These are phyloP conservation scores for Sinohyriopsis cumingii DNA, from an alignment of 2,888 invertebrate species.

Conservation along the genomic window DNA sequence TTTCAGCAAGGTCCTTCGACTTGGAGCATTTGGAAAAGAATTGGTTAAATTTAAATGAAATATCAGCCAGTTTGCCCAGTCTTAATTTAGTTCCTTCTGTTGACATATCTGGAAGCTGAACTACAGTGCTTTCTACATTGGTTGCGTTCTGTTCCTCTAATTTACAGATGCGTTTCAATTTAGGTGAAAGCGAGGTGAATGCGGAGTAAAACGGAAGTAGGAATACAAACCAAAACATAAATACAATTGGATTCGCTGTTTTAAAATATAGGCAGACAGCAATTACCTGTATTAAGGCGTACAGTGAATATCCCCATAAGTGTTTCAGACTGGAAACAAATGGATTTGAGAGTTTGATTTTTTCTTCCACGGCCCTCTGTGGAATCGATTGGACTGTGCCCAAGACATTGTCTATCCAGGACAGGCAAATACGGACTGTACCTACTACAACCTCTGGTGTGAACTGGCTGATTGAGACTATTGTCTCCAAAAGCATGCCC, in stretches of 20 bases:
- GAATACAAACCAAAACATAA: conserved; percentile 52
- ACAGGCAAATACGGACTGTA: conserved; percentile 55
- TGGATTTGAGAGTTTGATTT: conserved; percentile 58
- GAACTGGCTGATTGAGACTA: conserved; percentile 62
- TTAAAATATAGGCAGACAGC: conserved; percentile 47
- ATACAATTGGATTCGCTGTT: conserved; percentile 43
- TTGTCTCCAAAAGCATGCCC: conserved; percentile 57
- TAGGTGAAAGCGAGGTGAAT: conserved; percentile 51
- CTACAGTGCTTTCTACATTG: no score
- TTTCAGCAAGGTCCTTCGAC: no score
- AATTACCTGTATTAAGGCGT: conserved; percentile 42
- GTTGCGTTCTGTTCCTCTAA: no score
- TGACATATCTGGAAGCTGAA: no score
- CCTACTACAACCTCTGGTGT: conserved; percentile 65
- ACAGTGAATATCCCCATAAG: conserved; percentile 60
- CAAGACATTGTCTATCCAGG: conserved; percentile 56
- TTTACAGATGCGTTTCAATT: conserved; percentile 16
- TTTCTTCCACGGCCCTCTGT: conserved; percentile 61
- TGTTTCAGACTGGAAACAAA: conserved; percentile 59
- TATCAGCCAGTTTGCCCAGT: no score
- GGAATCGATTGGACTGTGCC: conserved; percentile 60
- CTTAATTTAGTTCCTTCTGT: no score
- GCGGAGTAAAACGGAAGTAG: conserved; percentile 59
- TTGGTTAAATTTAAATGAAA: no score
- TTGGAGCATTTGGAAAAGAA: no score